A percentile compares a stretch with the other conserved stretches of the same genome.
Evolutionary conservation across 2,797 vertebrate species (phyloP).

Genomic region (Ctenosaura bakeri): DNA sequence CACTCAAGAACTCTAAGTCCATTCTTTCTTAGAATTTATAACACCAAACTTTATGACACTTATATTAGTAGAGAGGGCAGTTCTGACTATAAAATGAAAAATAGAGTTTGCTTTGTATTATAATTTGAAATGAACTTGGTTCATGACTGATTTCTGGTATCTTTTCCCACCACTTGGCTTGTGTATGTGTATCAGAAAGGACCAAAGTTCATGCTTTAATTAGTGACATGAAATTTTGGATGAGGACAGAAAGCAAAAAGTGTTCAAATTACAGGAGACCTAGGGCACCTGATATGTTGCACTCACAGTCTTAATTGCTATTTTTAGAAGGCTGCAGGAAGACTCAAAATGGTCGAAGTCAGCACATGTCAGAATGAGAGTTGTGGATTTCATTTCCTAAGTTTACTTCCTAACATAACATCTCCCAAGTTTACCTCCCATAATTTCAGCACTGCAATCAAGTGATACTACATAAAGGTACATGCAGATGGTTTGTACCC

Average conservation of each 20-base stretch:
- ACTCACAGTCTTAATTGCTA: neutral
- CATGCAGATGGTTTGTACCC: neutral
- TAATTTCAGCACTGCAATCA: neutral
- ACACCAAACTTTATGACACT: conserved; percentile 14
- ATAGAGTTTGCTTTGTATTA: neutral
- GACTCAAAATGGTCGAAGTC: neutral
- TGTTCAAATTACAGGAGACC: neutral
- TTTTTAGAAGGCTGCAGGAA: neutral
- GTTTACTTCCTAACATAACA: neutral
- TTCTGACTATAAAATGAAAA: conserved; percentile 12
- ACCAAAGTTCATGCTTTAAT: neutral
- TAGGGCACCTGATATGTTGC: neutral
- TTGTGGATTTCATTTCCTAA: neutral
- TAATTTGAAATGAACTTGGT: neutral
- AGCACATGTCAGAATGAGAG: neutral
- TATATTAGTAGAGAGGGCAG: neutral
- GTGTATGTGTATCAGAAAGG: neutral
- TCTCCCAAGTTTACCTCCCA: neutral
- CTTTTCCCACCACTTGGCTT: neutral
- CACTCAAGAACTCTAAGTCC: neutral
- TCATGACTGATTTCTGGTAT: neutral
- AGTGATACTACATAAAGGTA: neutral
- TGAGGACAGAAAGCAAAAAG: neutral
- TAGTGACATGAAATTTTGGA: neutral
- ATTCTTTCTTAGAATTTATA: conserved; percentile 42